Percentiles rank a stretch among this genome's conserved stretches.
Evolutionary conservation across 2,113 vertebrate genomes (phyloP).

Genomic region (Callocephalon fimbriatum): DNA sequence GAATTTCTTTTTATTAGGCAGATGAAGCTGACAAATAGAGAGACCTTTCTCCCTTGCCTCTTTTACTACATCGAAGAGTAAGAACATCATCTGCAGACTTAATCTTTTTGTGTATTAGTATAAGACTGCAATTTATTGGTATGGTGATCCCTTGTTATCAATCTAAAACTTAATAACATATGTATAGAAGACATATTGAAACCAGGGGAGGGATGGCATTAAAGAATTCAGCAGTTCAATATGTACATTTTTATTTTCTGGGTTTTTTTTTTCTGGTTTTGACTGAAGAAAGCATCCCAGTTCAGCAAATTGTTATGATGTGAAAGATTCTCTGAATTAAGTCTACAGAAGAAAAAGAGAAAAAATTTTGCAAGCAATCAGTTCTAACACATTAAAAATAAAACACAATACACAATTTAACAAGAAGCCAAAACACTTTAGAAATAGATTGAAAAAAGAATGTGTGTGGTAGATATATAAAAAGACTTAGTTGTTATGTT

Average conservation of each 20-base stretch:
- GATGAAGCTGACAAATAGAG: neutral
- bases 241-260: neutral
- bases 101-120: neutral
- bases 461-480: neutral
- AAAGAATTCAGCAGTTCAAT: neutral
- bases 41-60: neutral
- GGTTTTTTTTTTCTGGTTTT: neutral
- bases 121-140: neutral
- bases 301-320: neutral
- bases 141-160: neutral
- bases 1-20: neutral
- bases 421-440: neutral
- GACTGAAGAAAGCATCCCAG: neutral
- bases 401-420: neutral
- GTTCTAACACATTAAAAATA: neutral
- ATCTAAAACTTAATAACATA: neutral
- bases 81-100: neutral
- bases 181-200: neutral
- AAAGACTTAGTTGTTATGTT: neutral
- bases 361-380: neutral
- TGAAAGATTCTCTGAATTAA: neutral
- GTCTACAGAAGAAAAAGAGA: neutral
- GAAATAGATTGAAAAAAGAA: neutral
- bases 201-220: neutral
- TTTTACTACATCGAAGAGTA: neutral